Evolutionary conservation across 2,113 vertebrate genomes (phyloP).

Genomic region (Albula glossodonta): DNA sequence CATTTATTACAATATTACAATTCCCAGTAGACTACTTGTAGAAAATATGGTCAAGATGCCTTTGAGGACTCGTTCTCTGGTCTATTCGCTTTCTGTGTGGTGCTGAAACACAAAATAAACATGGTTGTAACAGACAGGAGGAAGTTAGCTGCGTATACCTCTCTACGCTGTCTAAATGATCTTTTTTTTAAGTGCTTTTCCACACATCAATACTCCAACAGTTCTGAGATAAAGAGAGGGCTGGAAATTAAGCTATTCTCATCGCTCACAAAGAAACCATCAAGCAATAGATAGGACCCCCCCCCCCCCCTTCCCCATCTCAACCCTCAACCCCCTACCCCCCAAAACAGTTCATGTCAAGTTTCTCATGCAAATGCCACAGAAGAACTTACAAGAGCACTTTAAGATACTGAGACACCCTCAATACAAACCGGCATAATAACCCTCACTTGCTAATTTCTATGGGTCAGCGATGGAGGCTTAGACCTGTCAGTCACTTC

Average conservation of each 20-base stretch:
- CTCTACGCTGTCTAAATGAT: conserved; percentile 66
- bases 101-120: neutral
- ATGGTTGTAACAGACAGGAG: neutral
- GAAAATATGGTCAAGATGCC: neutral
- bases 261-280: conserved; percentile 86
- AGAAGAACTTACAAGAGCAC: conserved; percentile 92
- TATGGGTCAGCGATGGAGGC: conserved; percentile 94
- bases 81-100: neutral
- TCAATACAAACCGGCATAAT: conserved; percentile 88
- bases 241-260: conserved; percentile 96
- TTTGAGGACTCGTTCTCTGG: neutral
- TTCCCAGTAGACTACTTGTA: neutral
- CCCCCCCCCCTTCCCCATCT: conserved; percentile 39
- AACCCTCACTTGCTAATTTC: conserved; percentile 94
- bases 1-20: neutral
- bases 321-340: conserved; percentile 28
- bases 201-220: conserved; percentile 78
- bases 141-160: neutral
- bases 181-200: conserved; percentile 73
- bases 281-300: conserved; percentile 91
- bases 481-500: conserved; percentile 94
- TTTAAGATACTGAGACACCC: conserved; percentile 89
- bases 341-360: conserved; percentile 84
- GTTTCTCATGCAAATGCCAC: conserved; percentile 94
- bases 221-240: conserved; percentile 82